Conservation (phyloP, 2,113 vertebrate genomes). For the Leptodactylus fuscus region DNA sequence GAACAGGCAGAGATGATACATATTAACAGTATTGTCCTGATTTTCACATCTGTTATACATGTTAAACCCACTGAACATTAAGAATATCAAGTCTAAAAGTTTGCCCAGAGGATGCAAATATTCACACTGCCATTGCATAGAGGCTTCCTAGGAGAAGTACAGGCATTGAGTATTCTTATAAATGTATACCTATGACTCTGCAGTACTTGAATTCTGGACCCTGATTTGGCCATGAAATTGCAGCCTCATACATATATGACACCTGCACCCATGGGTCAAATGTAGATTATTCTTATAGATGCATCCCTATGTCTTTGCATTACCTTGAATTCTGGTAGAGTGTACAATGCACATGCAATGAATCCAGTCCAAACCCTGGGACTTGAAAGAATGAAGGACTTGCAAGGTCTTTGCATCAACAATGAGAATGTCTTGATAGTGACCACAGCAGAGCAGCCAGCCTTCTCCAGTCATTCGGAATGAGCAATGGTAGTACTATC, state of each 20-base stretch:
- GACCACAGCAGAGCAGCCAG: conserved; percentile 83
- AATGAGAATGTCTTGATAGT: conserved; percentile 78
- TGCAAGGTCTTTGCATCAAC: conserved; percentile 76
- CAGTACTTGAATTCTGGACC: too few relatives aligned
- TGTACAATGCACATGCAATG: conserved; percentile 78
- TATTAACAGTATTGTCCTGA: too few relatives aligned
- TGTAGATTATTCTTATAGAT: neutral
- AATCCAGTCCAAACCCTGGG: conserved; percentile 77
- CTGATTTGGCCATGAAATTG: neutral
- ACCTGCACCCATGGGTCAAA: neutral
- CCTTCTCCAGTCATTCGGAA: conserved; percentile 80
- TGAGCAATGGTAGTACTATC: conserved; percentile 80
- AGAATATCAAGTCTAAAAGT: too few relatives aligned
- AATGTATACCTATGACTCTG: too few relatives aligned
- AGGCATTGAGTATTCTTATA: too few relatives aligned
- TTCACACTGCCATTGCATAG: too few relatives aligned
- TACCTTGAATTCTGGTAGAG: conserved; percentile 81
- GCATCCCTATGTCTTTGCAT: neutral
- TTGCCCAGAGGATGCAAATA: too few relatives aligned
- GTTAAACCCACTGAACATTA: too few relatives aligned
- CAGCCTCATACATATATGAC: neutral
- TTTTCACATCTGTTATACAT: too few relatives aligned
- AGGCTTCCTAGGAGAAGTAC: too few relatives aligned
- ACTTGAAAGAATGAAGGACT: conserved; percentile 71
- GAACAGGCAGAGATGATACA: too few relatives aligned